Percentiles rank a stretch among this genome's conserved stretches.
Evolutionary conservation across 2,888 invertebrate species (phyloP).

Genomic region (Ypsolopha sequella): DNA sequence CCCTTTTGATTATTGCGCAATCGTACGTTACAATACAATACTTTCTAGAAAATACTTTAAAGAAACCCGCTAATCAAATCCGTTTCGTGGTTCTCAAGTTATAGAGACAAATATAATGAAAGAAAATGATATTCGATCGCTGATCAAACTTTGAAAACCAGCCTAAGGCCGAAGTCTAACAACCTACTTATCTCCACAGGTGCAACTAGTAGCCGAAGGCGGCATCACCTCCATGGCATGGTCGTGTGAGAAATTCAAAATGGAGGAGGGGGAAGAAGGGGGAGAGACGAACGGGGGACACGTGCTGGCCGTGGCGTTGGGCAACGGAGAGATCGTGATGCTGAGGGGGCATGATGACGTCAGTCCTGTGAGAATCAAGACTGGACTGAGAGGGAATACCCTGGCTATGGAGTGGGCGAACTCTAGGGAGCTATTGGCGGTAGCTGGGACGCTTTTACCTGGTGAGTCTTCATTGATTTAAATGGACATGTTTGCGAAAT

Average conservation of each 20-base stretch:
- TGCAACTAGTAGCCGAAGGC: slow-evolving; percentile 87
- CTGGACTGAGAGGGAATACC: slow-evolving; percentile 82
- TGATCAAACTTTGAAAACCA: too few species aligned
- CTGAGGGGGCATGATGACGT: slow-evolving; percentile 94
- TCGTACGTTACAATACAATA: too few species aligned
- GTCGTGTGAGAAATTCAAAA: slow-evolving; percentile 98
- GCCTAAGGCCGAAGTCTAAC: too few species aligned
- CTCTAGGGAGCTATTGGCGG: slow-evolving; percentile 91
- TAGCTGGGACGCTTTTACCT: slow-evolving; percentile 79
- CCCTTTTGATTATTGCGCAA: too few species aligned
- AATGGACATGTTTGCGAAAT: not conserved
- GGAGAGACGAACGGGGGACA: slow-evolving; percentile 74
- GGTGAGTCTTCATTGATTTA: not conserved
- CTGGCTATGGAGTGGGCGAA: slow-evolving; percentile 97
- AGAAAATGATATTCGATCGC: too few species aligned
- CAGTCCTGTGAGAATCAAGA: slow-evolving; percentile 87
- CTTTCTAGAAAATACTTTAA: not conserved
- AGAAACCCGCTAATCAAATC: too few species aligned
- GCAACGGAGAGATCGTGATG: slow-evolving; percentile 90
- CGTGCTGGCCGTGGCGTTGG: slow-evolving; percentile 89
- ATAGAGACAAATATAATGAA: too few species aligned
- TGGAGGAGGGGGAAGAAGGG: slow-evolving; percentile 92
- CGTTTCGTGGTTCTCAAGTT: too few species aligned
- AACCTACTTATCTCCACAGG: slow-evolving; percentile 28
- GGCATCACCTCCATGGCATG: slow-evolving; percentile 94